Evolutionary conservation across 2,888 invertebrate species (phyloP), one percentile per base, ranked within the genome.

Genomic region (Rhaphigaster nebulosa): DNA sequence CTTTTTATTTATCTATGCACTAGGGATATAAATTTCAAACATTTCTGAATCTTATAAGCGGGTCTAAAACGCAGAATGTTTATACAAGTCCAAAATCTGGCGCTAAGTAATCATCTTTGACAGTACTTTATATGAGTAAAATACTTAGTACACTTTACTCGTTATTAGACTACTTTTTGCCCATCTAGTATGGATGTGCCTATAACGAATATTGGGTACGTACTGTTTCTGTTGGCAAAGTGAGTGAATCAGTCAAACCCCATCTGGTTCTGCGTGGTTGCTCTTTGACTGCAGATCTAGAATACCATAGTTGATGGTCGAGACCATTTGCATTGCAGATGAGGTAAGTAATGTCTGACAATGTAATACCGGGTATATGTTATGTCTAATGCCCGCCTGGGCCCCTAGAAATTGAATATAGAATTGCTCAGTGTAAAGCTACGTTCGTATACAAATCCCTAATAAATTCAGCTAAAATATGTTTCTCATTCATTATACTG

Each of bases 281-380:
- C 29, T 76, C 70, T 76, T 76, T 76, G 70, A 23, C 20, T 38
- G 38, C 6, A 34, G 18, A 15, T 18, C 18, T 34, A 34, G 70
- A 2, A 2, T n/a, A n/a, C 70, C 70, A 38, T 38, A 76, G 70
- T 38, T 76, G 34, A 76, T 38, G 70, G 70, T 76, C 34, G 34
- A 15, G 20, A 1, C 70, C 38, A 76, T 76, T 76, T 76, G 70
- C 34, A 76, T 20, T 76, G 70, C 38, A 76, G 34, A 76, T 76
- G 70, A 38, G 70, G 38, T 76, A 76, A 76, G 34, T 76, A 76
- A 76, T 76, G 38, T 76, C 70, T 76, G 70, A 76, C 70, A 76
- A 76, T 76, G 70, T 76, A 76, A 76, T 38, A 38, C 34, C 34
- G 70, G 70, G 70, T 76, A 76, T 76, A 76, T 76, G 70, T 76